Evolutionary conservation across 2,113 vertebrate genomes (phyloP).

Genomic region (Empidonax traillii): DNA sequence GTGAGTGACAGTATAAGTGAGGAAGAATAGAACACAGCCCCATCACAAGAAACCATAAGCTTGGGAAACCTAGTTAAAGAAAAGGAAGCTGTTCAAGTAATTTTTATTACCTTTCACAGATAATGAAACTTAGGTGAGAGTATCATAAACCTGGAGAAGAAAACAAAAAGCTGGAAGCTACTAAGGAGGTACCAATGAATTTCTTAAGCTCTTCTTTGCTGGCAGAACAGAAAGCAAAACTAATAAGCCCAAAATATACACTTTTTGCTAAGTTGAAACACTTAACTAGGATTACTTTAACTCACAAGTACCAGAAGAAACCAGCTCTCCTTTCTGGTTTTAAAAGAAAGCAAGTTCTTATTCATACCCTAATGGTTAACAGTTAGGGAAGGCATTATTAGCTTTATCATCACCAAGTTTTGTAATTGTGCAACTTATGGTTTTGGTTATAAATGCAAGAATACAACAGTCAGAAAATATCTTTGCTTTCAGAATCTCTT

Average conservation of each 20-base stretch:
- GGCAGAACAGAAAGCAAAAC: neutral
- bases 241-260: neutral
- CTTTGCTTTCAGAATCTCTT: neutral
- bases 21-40: neutral
- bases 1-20: neutral
- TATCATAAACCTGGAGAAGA: neutral
- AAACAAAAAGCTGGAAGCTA: neutral
- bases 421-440: neutral
- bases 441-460: slow-evolving; percentile 4
- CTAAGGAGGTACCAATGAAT: neutral
- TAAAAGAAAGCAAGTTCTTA: neutral
- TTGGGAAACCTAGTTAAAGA: neutral
- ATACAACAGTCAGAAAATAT: neutral
- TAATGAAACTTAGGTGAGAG: neutral
- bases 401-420: neutral
- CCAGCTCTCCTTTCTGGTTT: neutral
- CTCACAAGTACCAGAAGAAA: neutral
- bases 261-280: fast-evolving
- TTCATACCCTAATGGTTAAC: neutral
- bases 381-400: neutral
- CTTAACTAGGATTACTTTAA: neutral
- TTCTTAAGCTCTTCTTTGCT: neutral
- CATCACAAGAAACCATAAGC: neutral
- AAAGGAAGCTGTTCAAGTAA: neutral
- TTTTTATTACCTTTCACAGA: neutral